Evolutionary conservation across 2,113 vertebrate species (phyloP).

Genomic region (Beaufortia kweichowensis): DNA sequence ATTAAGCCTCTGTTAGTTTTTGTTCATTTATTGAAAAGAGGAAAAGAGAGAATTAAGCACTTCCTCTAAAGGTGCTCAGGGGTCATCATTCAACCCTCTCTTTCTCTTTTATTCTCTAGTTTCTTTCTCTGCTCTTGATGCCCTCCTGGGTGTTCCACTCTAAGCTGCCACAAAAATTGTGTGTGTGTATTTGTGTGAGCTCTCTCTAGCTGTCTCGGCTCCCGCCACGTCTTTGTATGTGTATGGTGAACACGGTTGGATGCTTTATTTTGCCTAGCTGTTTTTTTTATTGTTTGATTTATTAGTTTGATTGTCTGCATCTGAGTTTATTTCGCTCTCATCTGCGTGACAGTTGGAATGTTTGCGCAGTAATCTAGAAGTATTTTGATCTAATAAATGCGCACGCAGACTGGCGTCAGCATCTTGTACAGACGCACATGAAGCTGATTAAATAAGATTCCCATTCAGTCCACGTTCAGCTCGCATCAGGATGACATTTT

Average conservation of each 20-base stretch:
- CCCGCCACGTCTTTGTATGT: constrained; percentile 20
- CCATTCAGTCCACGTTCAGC: constrained; percentile 19
- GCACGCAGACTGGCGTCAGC: background rate
- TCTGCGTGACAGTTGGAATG: constrained; percentile 27
- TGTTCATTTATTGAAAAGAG: constrained; percentile 40
- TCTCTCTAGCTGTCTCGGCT: constrained; percentile 1
- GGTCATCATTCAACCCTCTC: constrained; percentile 27
- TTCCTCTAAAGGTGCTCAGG: constrained; percentile 33
- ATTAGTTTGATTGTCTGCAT: constrained; percentile 8
- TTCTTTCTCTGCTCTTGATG: constrained; percentile 14
- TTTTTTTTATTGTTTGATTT: constrained; percentile 17
- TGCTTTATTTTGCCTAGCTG: background rate
- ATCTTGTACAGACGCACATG: background rate
- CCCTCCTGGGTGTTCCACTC: constrained; percentile 14
- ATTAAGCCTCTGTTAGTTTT: constrained; percentile 48
- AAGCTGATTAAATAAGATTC: constrained; percentile 24
- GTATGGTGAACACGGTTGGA: background rate
- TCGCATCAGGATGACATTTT: constrained; percentile 17
- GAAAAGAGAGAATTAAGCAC: constrained; percentile 22
- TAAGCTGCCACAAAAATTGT: background rate
- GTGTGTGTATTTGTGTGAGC: background rate
- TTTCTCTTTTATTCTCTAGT: constrained; percentile 17
- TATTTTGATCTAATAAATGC: constrained; percentile 35
- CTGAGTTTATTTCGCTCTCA: constrained; percentile 2
- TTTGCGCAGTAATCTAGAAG: constrained; percentile 11